Evolutionary conservation across 2,113 vertebrate genomes (phyloP).

Genomic region (Ariopsis seemanni): DNA sequence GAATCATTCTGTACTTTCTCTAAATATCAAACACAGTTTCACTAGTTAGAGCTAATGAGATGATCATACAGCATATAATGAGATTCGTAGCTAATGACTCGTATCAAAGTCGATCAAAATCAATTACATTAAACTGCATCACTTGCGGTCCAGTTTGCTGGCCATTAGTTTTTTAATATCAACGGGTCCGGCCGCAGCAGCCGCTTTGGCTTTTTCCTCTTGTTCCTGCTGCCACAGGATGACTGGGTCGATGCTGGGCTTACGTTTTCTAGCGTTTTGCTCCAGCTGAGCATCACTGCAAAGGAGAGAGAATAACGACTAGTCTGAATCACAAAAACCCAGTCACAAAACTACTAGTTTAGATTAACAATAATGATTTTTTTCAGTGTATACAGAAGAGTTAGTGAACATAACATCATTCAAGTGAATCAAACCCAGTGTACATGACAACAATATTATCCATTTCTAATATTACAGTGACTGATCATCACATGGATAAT

Average conservation of each 20-base stretch:
- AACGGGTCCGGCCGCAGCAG: conserved; percentile 72
- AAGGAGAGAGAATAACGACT: neutral
- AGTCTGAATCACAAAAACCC: neutral
- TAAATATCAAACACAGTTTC: neutral
- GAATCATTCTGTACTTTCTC: neutral
- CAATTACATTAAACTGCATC: neutral
- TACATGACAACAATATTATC: neutral
- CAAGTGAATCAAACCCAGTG: neutral
- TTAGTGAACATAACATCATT: neutral
- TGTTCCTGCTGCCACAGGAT: conserved; percentile 85
- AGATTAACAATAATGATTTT: neutral
- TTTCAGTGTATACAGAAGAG: neutral
- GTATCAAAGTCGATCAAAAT: neutral
- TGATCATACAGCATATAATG: neutral
- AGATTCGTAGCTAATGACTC: neutral
- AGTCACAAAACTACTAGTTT: neutral
- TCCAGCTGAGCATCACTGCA: conserved; percentile 74
- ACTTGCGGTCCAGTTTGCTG: conserved; percentile 93
- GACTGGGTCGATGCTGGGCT: conserved; percentile 83
- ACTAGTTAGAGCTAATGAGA: neutral
- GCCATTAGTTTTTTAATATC: conserved; percentile 92
- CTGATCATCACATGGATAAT: neutral
- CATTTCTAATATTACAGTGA: neutral
- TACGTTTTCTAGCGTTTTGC: conserved; percentile 78
- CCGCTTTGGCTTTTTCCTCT: conserved; percentile 82